These are phyloP conservation scores for Pegea sp. DNA, from an alignment of 23 tunicate genomes.

Conservation along the genomic window DNA sequence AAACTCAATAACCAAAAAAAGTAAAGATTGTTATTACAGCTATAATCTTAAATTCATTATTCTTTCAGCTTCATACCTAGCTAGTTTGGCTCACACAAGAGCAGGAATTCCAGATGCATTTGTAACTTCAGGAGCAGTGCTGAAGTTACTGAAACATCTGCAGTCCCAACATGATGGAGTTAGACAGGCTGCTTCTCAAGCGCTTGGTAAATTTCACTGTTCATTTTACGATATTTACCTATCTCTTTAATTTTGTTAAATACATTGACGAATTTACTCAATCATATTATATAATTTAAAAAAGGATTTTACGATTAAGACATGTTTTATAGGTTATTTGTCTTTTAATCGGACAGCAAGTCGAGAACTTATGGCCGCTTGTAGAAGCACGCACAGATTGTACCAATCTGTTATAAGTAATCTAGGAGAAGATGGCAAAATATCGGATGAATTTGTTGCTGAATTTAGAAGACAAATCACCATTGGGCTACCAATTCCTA, in stretches of 20 bases:
- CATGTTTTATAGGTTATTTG: constrained; percentile 28
- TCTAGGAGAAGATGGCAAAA: constrained; percentile 58
- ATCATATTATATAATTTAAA: too few species aligned
- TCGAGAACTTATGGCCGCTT: constrained; percentile 43
- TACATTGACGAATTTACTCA: too few species aligned
- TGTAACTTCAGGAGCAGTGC: constrained; percentile 56
- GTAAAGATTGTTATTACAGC: too few species aligned
- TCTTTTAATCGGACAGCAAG: constrained; percentile 75
- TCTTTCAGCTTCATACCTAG: constrained; percentile 35
- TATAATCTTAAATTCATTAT: neutral
- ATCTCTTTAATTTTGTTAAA: too few species aligned
- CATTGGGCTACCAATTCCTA: constrained; percentile 63
- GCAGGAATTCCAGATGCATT: constrained; percentile 71
- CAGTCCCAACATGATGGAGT: constrained; percentile 13
- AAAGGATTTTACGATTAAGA: neutral
- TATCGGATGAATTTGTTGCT: constrained; percentile 50
- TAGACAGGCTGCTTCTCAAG: constrained; percentile 32
- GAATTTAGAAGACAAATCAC: constrained; percentile 47
- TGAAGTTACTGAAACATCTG: constrained; percentile 13
- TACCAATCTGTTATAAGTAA: constrained; percentile 24
- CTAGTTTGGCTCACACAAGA: constrained; percentile 49
- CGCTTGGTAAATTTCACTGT: constrained; percentile 17
- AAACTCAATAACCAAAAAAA: too few species aligned
- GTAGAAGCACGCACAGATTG: constrained; percentile 19
- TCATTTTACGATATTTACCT: too few species aligned